Conservation (phyloP, 2,888 invertebrate genomes). For the Brachynemurus nebulosus region DNA sequence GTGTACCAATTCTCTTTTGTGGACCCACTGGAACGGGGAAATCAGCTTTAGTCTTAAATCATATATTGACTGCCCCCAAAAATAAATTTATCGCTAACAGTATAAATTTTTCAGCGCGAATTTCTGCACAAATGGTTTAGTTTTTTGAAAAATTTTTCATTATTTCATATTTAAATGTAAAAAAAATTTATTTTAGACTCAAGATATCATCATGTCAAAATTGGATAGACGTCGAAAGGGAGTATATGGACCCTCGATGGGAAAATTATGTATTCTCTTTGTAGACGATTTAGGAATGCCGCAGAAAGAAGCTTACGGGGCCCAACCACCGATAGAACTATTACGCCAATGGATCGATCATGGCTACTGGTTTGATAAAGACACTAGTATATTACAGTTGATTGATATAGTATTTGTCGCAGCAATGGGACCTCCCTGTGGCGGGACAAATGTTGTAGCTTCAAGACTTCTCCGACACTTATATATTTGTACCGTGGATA, state of each 20-base stretch:
- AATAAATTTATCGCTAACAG: slow-evolving; percentile 71
- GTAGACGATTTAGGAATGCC: slow-evolving; percentile 92
- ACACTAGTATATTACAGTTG: slow-evolving; percentile 61
- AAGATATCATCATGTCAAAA: slow-evolving; percentile 91
- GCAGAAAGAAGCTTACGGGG: slow-evolving; percentile 73
- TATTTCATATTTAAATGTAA: background rate
- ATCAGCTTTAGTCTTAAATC: slow-evolving; percentile 66
- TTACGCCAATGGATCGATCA: slow-evolving; percentile 87
- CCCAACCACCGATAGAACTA: slow-evolving; percentile 83
- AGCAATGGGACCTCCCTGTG: slow-evolving; percentile 82
- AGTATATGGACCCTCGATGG: slow-evolving; percentile 84
- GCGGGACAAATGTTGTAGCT: slow-evolving; percentile 77
- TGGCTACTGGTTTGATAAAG: slow-evolving; percentile 82
- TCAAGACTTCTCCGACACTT: slow-evolving; percentile 78
- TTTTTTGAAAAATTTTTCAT: background rate
- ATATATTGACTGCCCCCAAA: slow-evolving; percentile 57
- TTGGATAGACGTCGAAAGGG: slow-evolving; percentile 83
- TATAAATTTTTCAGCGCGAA: slow-evolving; percentile 85
- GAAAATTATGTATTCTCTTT: slow-evolving; percentile 78
- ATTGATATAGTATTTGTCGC: slow-evolving; percentile 80
- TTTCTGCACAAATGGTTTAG: slow-evolving; percentile 61
- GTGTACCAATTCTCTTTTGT: slow-evolving; percentile 65
- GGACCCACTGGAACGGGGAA: slow-evolving; percentile 95
- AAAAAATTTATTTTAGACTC: slow-evolving; percentile 40
- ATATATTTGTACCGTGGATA: slow-evolving; percentile 72